Evolutionary conservation across 2,888 invertebrate genomes (phyloP).

Genomic region (Acrobasis suavella): DNA sequence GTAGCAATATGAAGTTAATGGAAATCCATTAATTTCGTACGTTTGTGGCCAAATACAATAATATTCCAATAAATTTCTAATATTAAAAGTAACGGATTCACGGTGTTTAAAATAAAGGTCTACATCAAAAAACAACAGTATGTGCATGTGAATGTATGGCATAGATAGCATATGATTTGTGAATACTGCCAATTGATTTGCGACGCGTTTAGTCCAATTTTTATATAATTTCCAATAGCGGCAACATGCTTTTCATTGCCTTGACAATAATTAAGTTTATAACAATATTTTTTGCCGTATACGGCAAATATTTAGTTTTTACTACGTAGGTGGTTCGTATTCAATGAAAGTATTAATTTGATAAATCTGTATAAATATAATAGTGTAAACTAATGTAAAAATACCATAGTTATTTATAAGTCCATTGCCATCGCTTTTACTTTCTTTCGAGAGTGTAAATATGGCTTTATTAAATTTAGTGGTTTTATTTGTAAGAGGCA

Average conservation of each 20-base stretch:
- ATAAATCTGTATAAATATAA: slow-evolving; percentile 41
- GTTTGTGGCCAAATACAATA: no score
- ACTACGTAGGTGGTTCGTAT: slow-evolving; percentile 49
- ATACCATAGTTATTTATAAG: slow-evolving; percentile 41
- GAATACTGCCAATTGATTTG: slow-evolving; percentile 33
- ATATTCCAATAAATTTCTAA: no score
- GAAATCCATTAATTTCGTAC: no score
- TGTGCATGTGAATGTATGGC: slow-evolving; percentile 8
- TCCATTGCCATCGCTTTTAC: slow-evolving; percentile 38
- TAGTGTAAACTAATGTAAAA: slow-evolving; percentile 56
- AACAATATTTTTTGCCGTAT: slow-evolving; percentile 36
- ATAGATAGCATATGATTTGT: slow-evolving; percentile 24
- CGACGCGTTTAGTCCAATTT: slow-evolving; percentile 29
- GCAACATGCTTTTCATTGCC: slow-evolving; percentile 40
- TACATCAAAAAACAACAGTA: slow-evolving; percentile 3
- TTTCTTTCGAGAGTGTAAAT: slow-evolving; percentile 45
- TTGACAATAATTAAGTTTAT: slow-evolving; percentile 52
- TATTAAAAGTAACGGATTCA: no score
- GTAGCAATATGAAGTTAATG: no score
- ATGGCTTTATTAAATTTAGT: slow-evolving; percentile 35
- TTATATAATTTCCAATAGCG: slow-evolving; percentile 20
- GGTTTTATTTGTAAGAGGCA: slow-evolving; percentile 19
- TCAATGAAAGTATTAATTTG: slow-evolving; percentile 74
- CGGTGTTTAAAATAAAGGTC: no score
- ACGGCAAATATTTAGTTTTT: slow-evolving; percentile 29